A percentile compares a stretch with the other conserved stretches of the same genome.
phyloP scores from a whole-genome alignment of 2,113 vertebrate genomes.

The Pionites leucogaster region DNA sequence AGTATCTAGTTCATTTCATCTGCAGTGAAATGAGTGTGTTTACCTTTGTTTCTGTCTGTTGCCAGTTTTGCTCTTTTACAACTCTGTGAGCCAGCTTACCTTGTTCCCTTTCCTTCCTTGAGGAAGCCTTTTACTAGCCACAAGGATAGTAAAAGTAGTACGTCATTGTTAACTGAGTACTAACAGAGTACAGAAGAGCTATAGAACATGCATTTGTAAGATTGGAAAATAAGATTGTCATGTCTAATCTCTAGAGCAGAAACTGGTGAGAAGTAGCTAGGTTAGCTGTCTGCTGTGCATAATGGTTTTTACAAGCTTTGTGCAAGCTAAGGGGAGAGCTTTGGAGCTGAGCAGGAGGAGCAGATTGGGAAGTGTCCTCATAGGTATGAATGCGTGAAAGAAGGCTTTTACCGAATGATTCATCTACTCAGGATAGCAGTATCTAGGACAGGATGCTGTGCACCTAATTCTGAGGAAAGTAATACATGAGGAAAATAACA shows the following conservation, averaged over 20 bases:
- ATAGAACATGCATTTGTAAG: background rate
- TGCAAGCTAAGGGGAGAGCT: background rate
- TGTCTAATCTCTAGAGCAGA: background rate
- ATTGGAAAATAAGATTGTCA: background rate
- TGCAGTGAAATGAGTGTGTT: background rate
- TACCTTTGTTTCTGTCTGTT: background rate
- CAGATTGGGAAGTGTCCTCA: background rate
- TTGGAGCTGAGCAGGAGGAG: background rate
- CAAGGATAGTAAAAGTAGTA: background rate
- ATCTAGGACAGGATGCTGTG: background rate
- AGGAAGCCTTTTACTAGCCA: background rate
- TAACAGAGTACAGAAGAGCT: background rate
- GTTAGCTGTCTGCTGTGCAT: background rate
- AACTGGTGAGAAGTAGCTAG: background rate
- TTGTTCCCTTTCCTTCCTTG: background rate
- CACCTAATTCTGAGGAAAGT: background rate
- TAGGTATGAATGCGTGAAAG: background rate
- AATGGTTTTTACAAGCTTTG: background rate
- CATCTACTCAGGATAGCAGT: background rate
- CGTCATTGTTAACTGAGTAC: background rate
- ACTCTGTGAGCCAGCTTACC: background rate
- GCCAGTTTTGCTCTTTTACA: background rate
- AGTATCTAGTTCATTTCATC: background rate
- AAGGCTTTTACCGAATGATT: background rate
- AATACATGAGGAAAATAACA: background rate